Evolutionary conservation across 2,113 vertebrate species (phyloP).

Genomic region (Variabilichromis moorii): DNA sequence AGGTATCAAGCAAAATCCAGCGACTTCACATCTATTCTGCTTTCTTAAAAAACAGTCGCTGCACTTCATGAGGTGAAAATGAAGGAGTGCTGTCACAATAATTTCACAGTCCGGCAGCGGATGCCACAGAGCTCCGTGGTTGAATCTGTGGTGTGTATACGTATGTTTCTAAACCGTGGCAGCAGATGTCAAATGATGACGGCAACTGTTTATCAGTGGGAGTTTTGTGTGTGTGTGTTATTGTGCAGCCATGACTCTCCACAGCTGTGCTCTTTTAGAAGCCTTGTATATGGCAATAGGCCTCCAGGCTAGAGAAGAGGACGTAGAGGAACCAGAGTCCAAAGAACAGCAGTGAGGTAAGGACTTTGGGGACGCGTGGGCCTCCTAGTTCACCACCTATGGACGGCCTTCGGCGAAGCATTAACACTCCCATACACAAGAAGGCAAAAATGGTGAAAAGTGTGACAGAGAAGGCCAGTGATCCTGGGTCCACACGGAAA

Average conservation of each 20-base stretch:
- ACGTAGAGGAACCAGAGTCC: constrained; percentile 87
- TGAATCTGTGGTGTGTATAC: neutral
- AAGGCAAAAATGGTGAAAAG: constrained; percentile 93
- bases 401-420: constrained; percentile 80
- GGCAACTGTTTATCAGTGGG: neutral
- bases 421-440: constrained; percentile 76
- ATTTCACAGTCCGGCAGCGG: neutral
- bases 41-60: neutral
- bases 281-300: constrained; percentile 87
- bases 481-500: constrained; percentile 81
- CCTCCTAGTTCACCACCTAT: constrained; percentile 87
- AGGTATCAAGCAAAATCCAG: neutral
- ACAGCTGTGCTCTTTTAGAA: constrained; percentile 67
- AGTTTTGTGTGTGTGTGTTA: neutral
- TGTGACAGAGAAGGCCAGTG: constrained; percentile 89
- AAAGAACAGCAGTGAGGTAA: constrained; percentile 77
- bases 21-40: neutral
- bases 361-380: constrained; percentile 68
- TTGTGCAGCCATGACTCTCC: neutral
- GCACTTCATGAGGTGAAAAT: neutral
- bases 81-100: neutral
- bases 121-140: neutral
- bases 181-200: constrained; percentile 20
- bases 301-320: constrained; percentile 86
- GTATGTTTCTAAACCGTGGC: constrained; percentile 26